A percentile compares a stretch with the other conserved stretches of the same genome.
These are phyloP conservation scores for Conus betulinus DNA, from an alignment of 1,140 invertebrate genomes.

Conservation along the genomic window DNA sequence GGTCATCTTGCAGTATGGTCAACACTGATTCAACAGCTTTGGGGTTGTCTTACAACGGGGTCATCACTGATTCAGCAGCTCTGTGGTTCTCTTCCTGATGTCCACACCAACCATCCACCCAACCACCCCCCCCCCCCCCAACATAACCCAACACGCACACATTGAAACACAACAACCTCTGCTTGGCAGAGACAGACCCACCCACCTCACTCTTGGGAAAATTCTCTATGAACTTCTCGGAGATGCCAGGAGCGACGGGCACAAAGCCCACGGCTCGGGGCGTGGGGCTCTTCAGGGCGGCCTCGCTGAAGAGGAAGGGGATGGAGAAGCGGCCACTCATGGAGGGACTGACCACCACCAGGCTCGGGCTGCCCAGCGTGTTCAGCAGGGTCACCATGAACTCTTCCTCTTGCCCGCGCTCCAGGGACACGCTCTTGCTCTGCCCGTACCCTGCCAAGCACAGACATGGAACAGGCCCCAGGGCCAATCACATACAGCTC, in stretches of 20 bases:
- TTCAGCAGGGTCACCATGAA: constrained; percentile 7
- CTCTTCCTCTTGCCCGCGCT: not conserved
- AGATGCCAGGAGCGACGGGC: not conserved
- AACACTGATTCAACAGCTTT: too few species aligned
- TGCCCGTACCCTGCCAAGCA: not conserved
- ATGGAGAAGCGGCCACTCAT: constrained; percentile 21
- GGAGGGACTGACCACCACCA: constrained; percentile 17
- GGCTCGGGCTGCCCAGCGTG: not conserved
- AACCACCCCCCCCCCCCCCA: not conserved
- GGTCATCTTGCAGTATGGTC: too few species aligned
- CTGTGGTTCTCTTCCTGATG: not conserved
- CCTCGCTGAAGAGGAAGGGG: not conserved
- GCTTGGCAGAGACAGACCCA: too few species aligned
- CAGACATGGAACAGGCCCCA: not conserved
- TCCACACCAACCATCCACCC: not conserved
- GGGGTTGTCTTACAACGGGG: too few species aligned
- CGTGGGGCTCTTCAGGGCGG: not conserved
- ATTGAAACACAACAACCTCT: not conserved
- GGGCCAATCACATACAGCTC: too few species aligned
- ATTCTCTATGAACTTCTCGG: not conserved
- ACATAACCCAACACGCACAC: not conserved
- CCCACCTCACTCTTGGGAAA: constrained; percentile 6
- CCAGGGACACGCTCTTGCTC: not conserved
- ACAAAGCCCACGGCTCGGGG: not conserved
- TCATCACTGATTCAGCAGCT: not conserved